These are phyloP conservation scores for Meganola albula DNA, from an alignment of 2,888 invertebrate species.

Conservation along the genomic window DNA sequence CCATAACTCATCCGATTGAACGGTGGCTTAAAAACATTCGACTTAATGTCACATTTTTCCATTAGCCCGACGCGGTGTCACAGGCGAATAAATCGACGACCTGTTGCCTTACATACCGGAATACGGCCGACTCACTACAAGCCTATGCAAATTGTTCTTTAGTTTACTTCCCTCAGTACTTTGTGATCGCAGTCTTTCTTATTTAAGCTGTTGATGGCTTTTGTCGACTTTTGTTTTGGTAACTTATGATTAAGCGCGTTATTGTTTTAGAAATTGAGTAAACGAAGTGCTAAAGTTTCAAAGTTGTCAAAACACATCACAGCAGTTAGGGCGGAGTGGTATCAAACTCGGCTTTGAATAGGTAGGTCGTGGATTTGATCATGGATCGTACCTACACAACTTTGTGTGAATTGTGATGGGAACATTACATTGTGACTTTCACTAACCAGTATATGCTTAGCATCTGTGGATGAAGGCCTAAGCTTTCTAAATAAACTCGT, in stretches of 20 bases:
- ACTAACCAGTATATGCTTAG: too few relatives aligned
- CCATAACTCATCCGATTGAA: conserved; percentile 56
- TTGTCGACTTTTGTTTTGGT: conserved; percentile 12
- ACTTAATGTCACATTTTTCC: conserved; percentile 65
- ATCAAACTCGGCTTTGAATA: too few relatives aligned
- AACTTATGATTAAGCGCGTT: conserved; percentile 11
- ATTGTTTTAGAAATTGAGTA: too few relatives aligned
- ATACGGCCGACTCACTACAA: conserved; percentile 35
- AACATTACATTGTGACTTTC: too few relatives aligned
- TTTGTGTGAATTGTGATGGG: too few relatives aligned
- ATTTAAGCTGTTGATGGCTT: conserved; percentile 25
- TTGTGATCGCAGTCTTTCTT: conserved; percentile 20
- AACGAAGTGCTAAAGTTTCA: too few relatives aligned
- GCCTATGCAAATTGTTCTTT: conserved; percentile 60
- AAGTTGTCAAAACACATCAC: too few relatives aligned
- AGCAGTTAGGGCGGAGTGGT: too few relatives aligned
- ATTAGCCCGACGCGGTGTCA: conserved; percentile 53
- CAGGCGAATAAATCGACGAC: conserved; percentile 60
- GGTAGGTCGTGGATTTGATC: too few relatives aligned
- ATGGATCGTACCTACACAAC: too few relatives aligned
- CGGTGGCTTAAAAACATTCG: conserved; percentile 49
- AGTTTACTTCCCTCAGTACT: conserved; percentile 37
- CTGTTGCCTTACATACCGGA: conserved; percentile 55
- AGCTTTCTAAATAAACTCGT: too few relatives aligned
- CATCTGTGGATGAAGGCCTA: too few relatives aligned